Percentiles rank a stretch among this genome's conserved stretches.
Conservation (phyloP, 2,888 invertebrate genomes). For the Herminia tarsipennalis region DNA sequence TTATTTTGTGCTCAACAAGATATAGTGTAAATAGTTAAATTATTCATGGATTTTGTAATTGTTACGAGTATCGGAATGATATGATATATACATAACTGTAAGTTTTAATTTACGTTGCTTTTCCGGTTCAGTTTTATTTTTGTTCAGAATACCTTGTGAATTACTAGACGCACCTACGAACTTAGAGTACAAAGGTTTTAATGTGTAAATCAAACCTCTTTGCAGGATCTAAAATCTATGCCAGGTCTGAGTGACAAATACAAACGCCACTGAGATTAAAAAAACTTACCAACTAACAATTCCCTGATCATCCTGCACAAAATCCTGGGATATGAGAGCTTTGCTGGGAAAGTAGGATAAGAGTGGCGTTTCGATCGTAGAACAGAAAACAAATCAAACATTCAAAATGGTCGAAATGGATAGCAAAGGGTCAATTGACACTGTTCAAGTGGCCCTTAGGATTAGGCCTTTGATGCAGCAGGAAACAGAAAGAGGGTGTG, state of each 20-base stretch:
- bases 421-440: constrained; percentile 69
- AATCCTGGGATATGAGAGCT: constrained; percentile 42
- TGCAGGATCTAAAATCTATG: constrained; percentile 40
- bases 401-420: constrained; percentile 71
- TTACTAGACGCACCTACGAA: too few species aligned
- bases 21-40: too few species aligned
- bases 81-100: too few species aligned
- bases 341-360: constrained; percentile 20
- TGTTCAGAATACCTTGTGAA: too few species aligned
- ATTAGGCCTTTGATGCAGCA: constrained; percentile 91
- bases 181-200: too few species aligned
- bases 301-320: constrained; percentile 43
- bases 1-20: constrained; percentile 8
- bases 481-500: constrained; percentile 91
- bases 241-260: constrained; percentile 26
- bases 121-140: too few species aligned
- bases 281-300: constrained; percentile 41
- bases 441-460: constrained; percentile 92
- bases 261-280: constrained; percentile 29
- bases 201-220: constrained; percentile 33
- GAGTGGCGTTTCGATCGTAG: constrained; percentile 29
- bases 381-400: constrained; percentile 12
- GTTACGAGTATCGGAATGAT: too few species aligned
- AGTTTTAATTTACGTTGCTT: too few species aligned
- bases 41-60: too few species aligned